Percentiles rank a stretch among this genome's conserved stretches.
Conservation (phyloP, 2,797 vertebrate species). For the Paguma larvata region DNA sequence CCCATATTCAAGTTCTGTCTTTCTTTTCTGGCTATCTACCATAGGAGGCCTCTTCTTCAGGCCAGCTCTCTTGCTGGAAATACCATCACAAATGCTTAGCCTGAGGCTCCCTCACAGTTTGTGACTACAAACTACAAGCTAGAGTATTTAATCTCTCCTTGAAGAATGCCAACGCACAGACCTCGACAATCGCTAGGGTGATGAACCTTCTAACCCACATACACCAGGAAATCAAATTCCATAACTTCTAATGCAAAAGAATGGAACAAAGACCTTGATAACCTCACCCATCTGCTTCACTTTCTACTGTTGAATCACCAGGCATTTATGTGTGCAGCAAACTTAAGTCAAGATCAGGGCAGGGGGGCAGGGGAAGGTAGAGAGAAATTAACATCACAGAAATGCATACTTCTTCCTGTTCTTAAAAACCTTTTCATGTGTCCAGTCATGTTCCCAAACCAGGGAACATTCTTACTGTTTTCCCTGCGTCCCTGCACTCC, state of each 20-base stretch:
- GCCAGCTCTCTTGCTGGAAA: not conserved
- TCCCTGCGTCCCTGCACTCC: accelerated
- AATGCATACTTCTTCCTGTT: not conserved
- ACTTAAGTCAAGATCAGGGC: not conserved
- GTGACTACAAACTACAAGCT: not conserved
- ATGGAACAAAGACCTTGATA: not conserved
- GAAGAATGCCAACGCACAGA: not conserved
- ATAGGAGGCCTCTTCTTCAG: not conserved
- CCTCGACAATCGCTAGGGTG: not conserved
- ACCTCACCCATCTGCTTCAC: not conserved
- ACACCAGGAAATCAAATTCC: not conserved
- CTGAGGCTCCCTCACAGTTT: not conserved
- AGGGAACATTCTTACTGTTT: not conserved
- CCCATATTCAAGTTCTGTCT: not conserved
- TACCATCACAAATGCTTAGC: not conserved
- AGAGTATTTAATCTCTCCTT: not conserved
- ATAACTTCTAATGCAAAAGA: not conserved
- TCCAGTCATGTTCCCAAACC: not conserved
- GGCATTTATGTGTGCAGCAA: not conserved
- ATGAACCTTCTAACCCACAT: not conserved
- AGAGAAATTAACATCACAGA: not conserved
- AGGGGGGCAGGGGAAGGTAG: not conserved
- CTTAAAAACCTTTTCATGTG: not conserved
- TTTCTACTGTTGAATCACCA: not conserved
- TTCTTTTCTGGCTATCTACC: not conserved